Evolutionary conservation across 2,888 invertebrate species (phyloP), one percentile per base, ranked within the genome.

Genomic region (Lycia hirtaria): DNA sequence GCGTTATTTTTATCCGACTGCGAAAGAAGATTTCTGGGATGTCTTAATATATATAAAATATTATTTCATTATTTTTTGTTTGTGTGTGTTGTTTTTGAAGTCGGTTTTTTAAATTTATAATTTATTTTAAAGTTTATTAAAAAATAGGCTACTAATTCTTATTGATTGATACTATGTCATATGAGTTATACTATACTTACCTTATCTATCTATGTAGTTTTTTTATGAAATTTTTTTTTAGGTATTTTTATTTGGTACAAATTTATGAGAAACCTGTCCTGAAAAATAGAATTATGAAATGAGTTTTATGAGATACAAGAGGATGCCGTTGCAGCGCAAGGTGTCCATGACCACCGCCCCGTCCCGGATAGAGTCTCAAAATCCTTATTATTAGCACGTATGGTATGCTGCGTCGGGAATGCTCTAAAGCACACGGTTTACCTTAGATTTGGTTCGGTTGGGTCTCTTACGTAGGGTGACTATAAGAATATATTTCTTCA

Each of bases 371-470:
- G 37, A 47, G 33, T 43, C 35, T 35, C 10, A 32, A 43, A 55
- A 28, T 17, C 14, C 15, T 20, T 26, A 33, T 41, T 54, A 54
- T 47, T 38, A 47, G 47, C 44, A 14, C 37, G 41, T 14, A 52
- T 35, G 52, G 43, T 12, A 22, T 35, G 52, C 35, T 12, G 17
- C 32, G 38, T 33, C 43, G 19, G 3, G 33, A 41, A 35, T 43
- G 33, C 15, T 33, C 14, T 44, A 52, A 52, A 52, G 35, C 35
- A 24, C 22, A n/a, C 40, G 24, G 20, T 22, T 54, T 54, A 54
- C 40, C 38, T 45, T 40, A 54, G 45, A 54, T 54, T 54, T 54
- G 45, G 22, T 35, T 32, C 20, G 43, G 28, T 35, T 14, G 9
- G 10, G 10, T 5, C 17, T n/a, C 12, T 22, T 14, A 17, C 17